Evolutionary conservation across 2,797 vertebrate species (phyloP), one percentile per base, ranked within the genome.

Genomic region (Chlorospingus semifuscus): DNA sequence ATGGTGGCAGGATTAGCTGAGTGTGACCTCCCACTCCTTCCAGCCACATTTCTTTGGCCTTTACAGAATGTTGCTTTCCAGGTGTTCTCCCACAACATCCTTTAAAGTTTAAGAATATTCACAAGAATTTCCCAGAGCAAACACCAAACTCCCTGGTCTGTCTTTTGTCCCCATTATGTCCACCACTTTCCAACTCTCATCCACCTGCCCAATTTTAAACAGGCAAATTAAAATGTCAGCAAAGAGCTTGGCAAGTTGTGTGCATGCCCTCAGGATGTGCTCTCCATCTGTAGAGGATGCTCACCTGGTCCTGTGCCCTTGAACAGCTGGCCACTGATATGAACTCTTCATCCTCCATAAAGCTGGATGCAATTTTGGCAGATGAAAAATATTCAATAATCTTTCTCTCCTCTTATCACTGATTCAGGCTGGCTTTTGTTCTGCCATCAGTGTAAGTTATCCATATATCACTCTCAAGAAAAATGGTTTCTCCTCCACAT

Each of bases 61-160:
- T 88, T 61, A 64, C 63, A 75, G 37, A 63, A 15, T 0, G 0
- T 19, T 36, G 11, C 60, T 87, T 93, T 93, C 91, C 96, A 97
- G 96, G 93, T 97, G 93, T 78, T 96, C 59, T 96, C 92, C 92
- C 94, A 96, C 69, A 92, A 80, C 71, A 86, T 83, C 55, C 92
- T 94, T 95, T 76, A 55, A 91, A 78, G 29, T 65, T 88, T 63
- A 87, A 94, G 76, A 71, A 52, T 61, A 85, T 85, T 90, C 94
- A 83, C 89, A 95, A 95, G 78, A 89, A 85, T 53, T 94, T 95
- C 86, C 80, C 88, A 95, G 71, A 91, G 89, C 90, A 97, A 94
- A 95, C 90, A 94, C 96, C 81, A 74, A 59, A 68, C 7, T 42
- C 57, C 37, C 52, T 49, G 49, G 52, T 89, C 32, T 82, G 36